phyloP scores from a whole-genome alignment of 2,888 invertebrate species.

The Biston stratarius region DNA sequence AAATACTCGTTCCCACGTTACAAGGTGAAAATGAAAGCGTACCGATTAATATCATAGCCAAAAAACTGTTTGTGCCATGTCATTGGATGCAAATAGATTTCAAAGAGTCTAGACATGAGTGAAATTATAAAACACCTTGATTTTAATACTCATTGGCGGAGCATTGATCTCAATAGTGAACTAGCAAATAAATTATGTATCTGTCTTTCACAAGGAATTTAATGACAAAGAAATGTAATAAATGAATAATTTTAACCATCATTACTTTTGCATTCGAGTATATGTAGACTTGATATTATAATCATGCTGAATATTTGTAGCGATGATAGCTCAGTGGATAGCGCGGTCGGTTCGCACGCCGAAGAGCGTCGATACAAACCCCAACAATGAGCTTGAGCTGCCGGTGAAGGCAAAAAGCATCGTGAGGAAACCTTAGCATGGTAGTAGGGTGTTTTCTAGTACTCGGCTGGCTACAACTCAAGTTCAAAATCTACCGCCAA shows the following conservation, averaged over 20 bases:
- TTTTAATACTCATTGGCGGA: slow-evolving; percentile 17
- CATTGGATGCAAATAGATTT: slow-evolving; percentile 36
- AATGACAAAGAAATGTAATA: slow-evolving; percentile 10
- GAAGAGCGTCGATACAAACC: too few relatives aligned
- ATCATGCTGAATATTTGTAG: too few relatives aligned
- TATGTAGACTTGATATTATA: too few relatives aligned
- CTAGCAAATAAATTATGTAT: slow-evolving; percentile 3
- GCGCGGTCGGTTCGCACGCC: too few relatives aligned
- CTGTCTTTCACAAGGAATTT: not conserved
- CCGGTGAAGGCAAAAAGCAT: too few relatives aligned
- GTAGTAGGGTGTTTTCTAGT: too few relatives aligned
- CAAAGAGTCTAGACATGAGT: slow-evolving; percentile 25
- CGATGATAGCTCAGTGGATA: too few relatives aligned
- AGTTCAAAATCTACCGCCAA: too few relatives aligned
- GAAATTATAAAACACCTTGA: slow-evolving; percentile 16
- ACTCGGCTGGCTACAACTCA: too few relatives aligned
- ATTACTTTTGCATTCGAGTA: not conserved
- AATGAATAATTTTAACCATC: not conserved
- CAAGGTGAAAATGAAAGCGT: slow-evolving; percentile 55
- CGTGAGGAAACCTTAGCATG: too few relatives aligned
- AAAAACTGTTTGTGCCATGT: slow-evolving; percentile 39
- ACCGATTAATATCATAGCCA: slow-evolving; percentile 26
- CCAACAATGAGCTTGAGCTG: too few relatives aligned
- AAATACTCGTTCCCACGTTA: slow-evolving; percentile 51
- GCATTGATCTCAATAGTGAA: slow-evolving; percentile 24